phyloP scores from a whole-genome alignment of 2,797 vertebrate species.

The Macroramphosus scolopax region DNA sequence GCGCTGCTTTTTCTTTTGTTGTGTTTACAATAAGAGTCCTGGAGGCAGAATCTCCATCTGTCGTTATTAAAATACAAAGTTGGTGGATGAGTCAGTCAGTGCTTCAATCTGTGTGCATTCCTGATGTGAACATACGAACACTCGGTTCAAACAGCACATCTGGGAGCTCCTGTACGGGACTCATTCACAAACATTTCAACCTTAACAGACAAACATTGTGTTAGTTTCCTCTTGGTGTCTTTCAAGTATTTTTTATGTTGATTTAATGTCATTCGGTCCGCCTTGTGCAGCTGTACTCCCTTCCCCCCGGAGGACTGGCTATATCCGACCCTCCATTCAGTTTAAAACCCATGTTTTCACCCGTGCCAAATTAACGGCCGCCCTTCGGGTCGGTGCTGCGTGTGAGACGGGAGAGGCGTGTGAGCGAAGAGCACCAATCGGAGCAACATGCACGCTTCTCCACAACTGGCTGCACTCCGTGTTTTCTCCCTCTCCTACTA shows the following conservation, averaged over 20 bases:
- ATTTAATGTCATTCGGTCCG: conserved; percentile 21
- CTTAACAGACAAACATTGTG: too few species aligned
- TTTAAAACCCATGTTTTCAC: conserved; percentile 61
- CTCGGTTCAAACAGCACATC: too few species aligned
- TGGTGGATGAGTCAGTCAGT: too few species aligned
- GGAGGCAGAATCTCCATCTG: too few species aligned
- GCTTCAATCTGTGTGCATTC: too few species aligned
- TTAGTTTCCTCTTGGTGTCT: conserved; percentile 8
- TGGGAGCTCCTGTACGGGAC: too few species aligned
- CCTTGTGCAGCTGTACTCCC: conserved; percentile 7
- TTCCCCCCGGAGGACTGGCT: conserved; percentile 19
- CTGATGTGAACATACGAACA: too few species aligned
- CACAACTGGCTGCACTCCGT: conserved; percentile 52
- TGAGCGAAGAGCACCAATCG: conserved; percentile 47
- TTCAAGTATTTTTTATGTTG: conserved; percentile 25
- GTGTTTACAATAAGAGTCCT: too few species aligned
- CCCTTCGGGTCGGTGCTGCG: conserved; percentile 60
- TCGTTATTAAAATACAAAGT: too few species aligned
- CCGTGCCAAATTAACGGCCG: conserved; percentile 67
- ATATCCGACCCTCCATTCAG: conserved; percentile 44
- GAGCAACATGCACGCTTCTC: conserved; percentile 52
- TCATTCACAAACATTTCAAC: too few species aligned
- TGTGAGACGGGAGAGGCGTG: conserved; percentile 50
- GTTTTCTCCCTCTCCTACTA: conserved; percentile 15
- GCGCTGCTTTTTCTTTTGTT: too few species aligned